Evolutionary conservation across 2,888 invertebrate genomes (phyloP).

Genomic region (Apamea anceps): DNA sequence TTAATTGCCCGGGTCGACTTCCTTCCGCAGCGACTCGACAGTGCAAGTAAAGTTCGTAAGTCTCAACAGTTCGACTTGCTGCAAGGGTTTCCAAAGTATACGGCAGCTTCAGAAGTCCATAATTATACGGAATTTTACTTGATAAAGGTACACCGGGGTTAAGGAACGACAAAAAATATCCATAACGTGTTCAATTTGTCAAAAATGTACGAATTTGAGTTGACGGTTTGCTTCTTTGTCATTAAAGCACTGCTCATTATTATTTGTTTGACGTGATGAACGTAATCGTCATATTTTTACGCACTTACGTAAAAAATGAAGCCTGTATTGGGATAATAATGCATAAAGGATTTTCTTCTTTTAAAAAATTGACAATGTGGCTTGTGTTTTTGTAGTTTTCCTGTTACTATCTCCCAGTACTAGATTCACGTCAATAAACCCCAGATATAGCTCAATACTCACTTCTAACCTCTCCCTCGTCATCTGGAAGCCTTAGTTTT

Average conservation of each 20-base stretch:
- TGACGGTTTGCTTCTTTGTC: slow-evolving; percentile 1
- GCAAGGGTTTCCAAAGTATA: not conserved
- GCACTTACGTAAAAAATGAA: not conserved
- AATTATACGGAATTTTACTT: not conserved
- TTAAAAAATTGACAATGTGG: not conserved
- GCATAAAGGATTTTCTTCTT: not conserved
- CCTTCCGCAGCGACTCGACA: not conserved
- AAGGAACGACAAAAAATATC: not conserved
- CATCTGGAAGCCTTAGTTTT: not conserved
- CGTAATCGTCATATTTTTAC: not conserved
- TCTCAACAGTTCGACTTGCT: not conserved
- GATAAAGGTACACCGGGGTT: not conserved
- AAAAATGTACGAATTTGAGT: not conserved
- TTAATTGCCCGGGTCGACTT: not conserved
- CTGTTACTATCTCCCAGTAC: not conserved
- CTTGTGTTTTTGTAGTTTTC: slow-evolving; percentile 6
- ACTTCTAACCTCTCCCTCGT: not conserved
- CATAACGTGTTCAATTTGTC: not conserved
- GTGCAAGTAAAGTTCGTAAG: not conserved
- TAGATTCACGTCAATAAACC: not conserved
- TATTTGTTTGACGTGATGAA: slow-evolving; percentile 3
- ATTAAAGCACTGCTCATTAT: not conserved
- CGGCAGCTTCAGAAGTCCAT: not conserved
- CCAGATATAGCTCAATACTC: not conserved
- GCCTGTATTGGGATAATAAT: not conserved